Base-by-base conservation (phyloP, 2,888 invertebrate species). In the Saturnia japonica region DNA sequence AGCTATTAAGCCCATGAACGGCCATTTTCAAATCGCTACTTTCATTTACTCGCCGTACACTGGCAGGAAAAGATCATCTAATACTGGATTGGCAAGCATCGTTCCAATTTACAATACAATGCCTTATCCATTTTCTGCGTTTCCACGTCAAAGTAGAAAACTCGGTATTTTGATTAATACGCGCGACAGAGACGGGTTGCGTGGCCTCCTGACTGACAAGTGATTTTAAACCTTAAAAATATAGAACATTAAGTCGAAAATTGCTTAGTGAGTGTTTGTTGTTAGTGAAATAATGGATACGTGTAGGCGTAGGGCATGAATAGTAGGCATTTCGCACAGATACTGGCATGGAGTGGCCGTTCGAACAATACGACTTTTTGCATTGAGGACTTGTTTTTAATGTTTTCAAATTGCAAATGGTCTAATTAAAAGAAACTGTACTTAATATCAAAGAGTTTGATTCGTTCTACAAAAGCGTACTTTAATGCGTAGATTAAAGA, bases 81-180 rank as follows among this genome's bases (percentile, higher is more conserved):
- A 85, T 67, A 77, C 77, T 82, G 87, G 91, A 74, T 84, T 83
- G 81, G 82, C 87, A 89, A 88, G 90, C 88, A 90, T 91, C 90
- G 91, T 93, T 93, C 93, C 93, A 93, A 94, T 93, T 93, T 93
- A 89, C 88, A 85, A 91, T 91, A 94, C 94, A 94, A 94, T 93
- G 86, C 91, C 93, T 91, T 93, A 93, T 93, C 94, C 93, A 93
- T 93, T 93, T 91, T 89, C 93, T 88, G 87, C 89, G 88, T 91
- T 89, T 92, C 92, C 84, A 90, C 91, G 94, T 93, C 93, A 94
- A 93, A 93, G 91, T 91, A 89, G 91, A 91, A 89, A 89, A 90
- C 90, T 88, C 85, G 6, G 89, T 91, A 92, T 93, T 93, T 93
- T 94, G 93, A 94, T 94, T 94, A 94, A 93, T 93, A 91, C 88